A percentile compares a stretch with the other conserved stretches of the same genome.
Evolutionary conservation across 2,888 invertebrate genomes (phyloP).

Genomic region (Stenoptilia bipunctidactyla): DNA sequence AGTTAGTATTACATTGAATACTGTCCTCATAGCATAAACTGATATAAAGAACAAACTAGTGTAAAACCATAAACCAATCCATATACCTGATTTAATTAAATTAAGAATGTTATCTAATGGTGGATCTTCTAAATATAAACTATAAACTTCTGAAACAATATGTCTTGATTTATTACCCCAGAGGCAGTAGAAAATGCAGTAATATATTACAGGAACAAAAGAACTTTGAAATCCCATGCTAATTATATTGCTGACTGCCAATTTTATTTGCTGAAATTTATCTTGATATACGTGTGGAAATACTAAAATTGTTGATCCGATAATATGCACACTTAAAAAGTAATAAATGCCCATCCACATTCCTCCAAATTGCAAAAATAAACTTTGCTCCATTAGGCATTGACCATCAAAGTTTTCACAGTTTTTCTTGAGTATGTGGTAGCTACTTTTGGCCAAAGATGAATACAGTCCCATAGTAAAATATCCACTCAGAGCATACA

Average conservation of each 20-base stretch:
- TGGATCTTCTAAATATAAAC: conserved; percentile 63
- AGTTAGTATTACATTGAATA: conserved; percentile 79
- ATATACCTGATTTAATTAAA: conserved; percentile 55
- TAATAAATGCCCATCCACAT: conserved; percentile 75
- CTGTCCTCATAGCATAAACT: conserved; percentile 77
- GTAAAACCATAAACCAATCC: conserved; percentile 78
- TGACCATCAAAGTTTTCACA: conserved; percentile 57
- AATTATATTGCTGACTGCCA: conserved; percentile 67
- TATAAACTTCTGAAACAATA: conserved; percentile 63
- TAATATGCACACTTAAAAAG: conserved; percentile 69
- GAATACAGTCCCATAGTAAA: conserved; percentile 79
- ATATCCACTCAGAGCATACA: conserved; percentile 76
- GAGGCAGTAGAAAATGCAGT: conserved; percentile 72
- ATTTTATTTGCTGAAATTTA: conserved; percentile 76
- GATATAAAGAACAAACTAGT: conserved; percentile 77
- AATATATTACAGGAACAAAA: conserved; percentile 74
- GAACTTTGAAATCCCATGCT: conserved; percentile 72
- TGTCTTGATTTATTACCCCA: conserved; percentile 70
- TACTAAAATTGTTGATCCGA: conserved; percentile 65
- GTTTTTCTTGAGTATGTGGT: conserved; percentile 58
- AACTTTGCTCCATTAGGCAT: conserved; percentile 76
- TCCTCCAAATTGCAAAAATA: conserved; percentile 77
- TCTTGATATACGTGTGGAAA: conserved; percentile 80
- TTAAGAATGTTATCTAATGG: conserved; percentile 60
- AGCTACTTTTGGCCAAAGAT: conserved; percentile 73